Evolutionary conservation across 2,113 vertebrate genomes (phyloP).

Genomic region (Bagarius yarrelli): DNA sequence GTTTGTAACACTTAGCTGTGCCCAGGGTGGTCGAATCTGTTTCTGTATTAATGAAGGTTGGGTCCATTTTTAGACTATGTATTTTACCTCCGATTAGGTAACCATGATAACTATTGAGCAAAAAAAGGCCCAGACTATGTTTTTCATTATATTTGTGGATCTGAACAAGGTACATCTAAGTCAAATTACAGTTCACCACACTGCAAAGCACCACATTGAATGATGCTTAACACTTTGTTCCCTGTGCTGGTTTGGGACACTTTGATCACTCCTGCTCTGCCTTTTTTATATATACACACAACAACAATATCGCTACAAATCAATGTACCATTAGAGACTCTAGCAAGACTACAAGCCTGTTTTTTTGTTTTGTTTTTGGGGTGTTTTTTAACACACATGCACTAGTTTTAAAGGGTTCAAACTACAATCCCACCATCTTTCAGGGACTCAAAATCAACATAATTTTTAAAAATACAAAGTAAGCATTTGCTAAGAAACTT

Average conservation of each 20-base stretch:
- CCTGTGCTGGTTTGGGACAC: background rate
- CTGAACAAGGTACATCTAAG: background rate
- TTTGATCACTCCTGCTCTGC: background rate
- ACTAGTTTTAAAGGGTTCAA: background rate
- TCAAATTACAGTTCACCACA: background rate
- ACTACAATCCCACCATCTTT: background rate
- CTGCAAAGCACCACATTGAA: background rate
- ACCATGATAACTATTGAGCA: background rate
- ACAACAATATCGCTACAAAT: background rate
- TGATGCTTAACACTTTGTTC: background rate
- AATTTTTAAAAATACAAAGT: background rate
- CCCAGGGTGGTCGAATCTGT: background rate
- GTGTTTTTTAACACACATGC: background rate
- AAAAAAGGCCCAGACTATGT: background rate
- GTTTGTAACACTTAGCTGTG: constrained; percentile 4
- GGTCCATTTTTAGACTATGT: background rate
- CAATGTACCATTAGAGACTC: background rate
- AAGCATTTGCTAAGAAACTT: background rate
- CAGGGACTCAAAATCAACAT: background rate
- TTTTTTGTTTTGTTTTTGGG: background rate
- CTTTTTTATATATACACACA: background rate
- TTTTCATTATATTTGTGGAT: constrained; percentile 1
- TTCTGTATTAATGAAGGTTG: background rate
- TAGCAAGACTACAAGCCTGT: background rate
- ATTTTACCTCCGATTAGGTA: constrained; percentile 5